Conservation (phyloP, 92 coral and sea anemone species). For the Palythoa grandiflora region DNA sequence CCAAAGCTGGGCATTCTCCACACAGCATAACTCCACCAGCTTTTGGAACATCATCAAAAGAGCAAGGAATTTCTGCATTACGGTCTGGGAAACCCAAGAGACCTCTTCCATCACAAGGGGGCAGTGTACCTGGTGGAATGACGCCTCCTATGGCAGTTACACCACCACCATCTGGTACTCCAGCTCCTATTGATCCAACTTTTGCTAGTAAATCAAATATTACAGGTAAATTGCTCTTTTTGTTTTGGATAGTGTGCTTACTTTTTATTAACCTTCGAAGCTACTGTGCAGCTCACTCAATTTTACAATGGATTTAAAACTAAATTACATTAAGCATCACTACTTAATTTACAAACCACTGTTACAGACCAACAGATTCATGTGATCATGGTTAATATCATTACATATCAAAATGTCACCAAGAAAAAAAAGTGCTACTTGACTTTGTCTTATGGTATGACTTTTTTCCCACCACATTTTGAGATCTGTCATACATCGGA, state of each 20-base stretch:
- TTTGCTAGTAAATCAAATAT: conserved; percentile 25
- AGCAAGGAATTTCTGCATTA: conserved; percentile 84
- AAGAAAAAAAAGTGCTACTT: no score
- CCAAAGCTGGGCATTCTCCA: conserved; percentile 44
- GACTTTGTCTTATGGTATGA: no score
- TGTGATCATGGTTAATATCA: no score
- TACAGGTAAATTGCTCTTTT: conserved; percentile 10
- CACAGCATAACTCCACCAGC: conserved; percentile 65
- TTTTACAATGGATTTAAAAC: background rate
- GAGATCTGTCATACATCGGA: no score
- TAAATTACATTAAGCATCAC: background rate
- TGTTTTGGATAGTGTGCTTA: background rate
- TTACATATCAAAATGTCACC: no score
- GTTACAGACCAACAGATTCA: no score
- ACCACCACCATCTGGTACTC: conserved; percentile 45
- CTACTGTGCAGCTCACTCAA: background rate
- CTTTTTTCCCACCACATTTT: no score
- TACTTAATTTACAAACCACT: no score
- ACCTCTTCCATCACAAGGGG: conserved; percentile 67
- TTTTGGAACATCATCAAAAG: conserved; percentile 53
- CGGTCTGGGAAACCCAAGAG: conserved; percentile 87
- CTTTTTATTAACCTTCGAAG: background rate
- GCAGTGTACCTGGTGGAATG: conserved; percentile 36
- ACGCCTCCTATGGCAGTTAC: conserved; percentile 45
- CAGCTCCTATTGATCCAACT: conserved; percentile 39